Evolutionary conservation across 2,888 invertebrate genomes (phyloP), one percentile per base, ranked within the genome.

Genomic region (Xestobium rufovillosum): DNA sequence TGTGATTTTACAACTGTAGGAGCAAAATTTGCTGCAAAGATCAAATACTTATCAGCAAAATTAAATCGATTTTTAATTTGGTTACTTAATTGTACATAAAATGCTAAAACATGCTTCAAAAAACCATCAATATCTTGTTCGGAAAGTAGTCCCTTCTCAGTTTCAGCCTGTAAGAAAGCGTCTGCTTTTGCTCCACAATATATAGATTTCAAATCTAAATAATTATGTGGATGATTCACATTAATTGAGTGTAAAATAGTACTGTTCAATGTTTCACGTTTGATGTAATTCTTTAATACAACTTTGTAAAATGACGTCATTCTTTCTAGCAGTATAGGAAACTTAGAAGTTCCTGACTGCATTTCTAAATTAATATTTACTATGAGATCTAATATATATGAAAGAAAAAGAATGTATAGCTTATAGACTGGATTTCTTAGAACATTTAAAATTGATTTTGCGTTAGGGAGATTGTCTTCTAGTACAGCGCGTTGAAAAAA

Each of bases 121-220:
- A 19, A 19, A n/a, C n/a, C 23, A 19, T 19, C 6, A 6, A 19
- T 6, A n/a, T 19, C 23, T 19, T n/a, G 6, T 19, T 19, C n/a
- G n/a, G 6, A 19, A n/a, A n/a, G n/a, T n/a, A n/a, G n/a, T n/a
- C n/a, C 23, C 6, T 19, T 19, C n/a, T 19, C 6, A 19, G 23
- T 6, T 19, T 8, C 6, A 19, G 23, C 6, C n/a, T 19, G 23
- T n/a, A 19, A n/a, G 23, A 19, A 19, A 19, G 23, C 23, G 23
- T 19, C 23, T n/a, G 23, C 23, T 19, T 19, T 19, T 8, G 23
- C 23, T 19, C 23, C 23, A 19, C 6, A 19, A 19, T 19, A 19
- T 19, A 19, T 19, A 19, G 6, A 6, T 8, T 19, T 19, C 6
- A 19, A 6, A 8, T 6, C 6, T 8, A 19, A n/a, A n/a, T 19